Evolutionary conservation across 2,113 vertebrate genomes (phyloP).

Genomic region (Carlito syrichta): DNA sequence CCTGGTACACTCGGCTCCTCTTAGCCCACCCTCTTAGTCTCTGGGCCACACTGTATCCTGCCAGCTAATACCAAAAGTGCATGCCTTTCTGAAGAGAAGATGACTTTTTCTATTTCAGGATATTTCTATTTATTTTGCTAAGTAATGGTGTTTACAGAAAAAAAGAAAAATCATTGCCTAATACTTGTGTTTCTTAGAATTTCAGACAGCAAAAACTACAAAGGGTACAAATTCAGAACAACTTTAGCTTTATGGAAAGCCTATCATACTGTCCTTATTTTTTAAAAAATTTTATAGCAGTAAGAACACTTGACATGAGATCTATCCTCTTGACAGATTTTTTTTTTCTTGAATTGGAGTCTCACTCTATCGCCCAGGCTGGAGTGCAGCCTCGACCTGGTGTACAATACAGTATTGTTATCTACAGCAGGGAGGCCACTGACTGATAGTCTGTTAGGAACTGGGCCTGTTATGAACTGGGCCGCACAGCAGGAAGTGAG

Average conservation of each 20-base stretch:
- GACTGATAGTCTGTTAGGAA: too few species aligned
- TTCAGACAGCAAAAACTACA: neutral
- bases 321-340: neutral
- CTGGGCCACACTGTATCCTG: neutral
- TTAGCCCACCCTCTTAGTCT: neutral
- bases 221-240: neutral
- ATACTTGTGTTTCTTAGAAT: neutral
- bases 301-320: conserved; percentile 17
- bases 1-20: neutral
- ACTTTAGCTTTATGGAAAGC: conserved; percentile 43
- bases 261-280: neutral
- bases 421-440: too few species aligned
- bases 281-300: neutral
- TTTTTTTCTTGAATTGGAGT: too few species aligned
- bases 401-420: neutral
- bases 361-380: too few species aligned
- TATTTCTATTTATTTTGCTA: conserved; percentile 39
- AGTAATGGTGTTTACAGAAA: neutral
- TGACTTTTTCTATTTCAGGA: neutral
- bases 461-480: too few species aligned
- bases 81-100: neutral
- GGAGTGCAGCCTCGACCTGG: too few species aligned
- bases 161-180: neutral
- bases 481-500: too few species aligned
- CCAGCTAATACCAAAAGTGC: neutral